A percentile compares a stretch with the other conserved stretches of the same genome.
These are phyloP conservation scores for Hemichromis elongatus DNA, from an alignment of 2,113 vertebrate genomes.

Conservation along the genomic window DNA sequence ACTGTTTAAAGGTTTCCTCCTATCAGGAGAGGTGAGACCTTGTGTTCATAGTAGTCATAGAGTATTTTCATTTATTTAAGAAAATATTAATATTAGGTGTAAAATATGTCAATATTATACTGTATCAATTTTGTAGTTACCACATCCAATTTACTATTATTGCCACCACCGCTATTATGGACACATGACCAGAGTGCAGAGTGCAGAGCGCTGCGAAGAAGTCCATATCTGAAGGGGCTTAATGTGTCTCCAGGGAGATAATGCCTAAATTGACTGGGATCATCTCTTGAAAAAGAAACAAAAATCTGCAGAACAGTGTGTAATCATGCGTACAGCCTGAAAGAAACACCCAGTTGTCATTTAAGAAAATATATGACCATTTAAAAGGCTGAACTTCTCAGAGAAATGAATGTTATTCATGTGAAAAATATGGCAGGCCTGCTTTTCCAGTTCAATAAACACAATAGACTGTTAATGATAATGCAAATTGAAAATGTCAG, in stretches of 20 bases:
- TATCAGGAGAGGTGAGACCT: not conserved
- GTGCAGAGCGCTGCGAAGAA: not conserved
- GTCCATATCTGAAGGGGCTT: not conserved
- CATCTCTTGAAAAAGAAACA: not conserved
- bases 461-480: constrained; percentile 55
- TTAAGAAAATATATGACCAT: constrained; percentile 13
- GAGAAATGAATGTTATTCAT: constrained; percentile 22
- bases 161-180: not conserved
- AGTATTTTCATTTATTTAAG: not conserved
- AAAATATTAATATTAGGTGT: not conserved
- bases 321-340: not conserved
- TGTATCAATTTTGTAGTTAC: not conserved
- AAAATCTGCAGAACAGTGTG: not conserved
- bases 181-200: not conserved
- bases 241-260: constrained; percentile 1
- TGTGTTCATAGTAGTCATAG: not conserved
- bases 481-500: constrained; percentile 66
- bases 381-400: constrained; percentile 1
- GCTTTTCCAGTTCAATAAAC: constrained; percentile 52
- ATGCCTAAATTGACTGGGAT: constrained; percentile 11
- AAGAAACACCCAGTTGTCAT: constrained; percentile 32
- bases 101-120: not conserved
- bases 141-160: not conserved
- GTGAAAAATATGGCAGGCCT: constrained; percentile 24
- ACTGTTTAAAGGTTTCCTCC: too few species aligned